These are phyloP conservation scores for Ochropleura plecta DNA, from an alignment of 2,888 invertebrate genomes.

Conservation along the genomic window DNA sequence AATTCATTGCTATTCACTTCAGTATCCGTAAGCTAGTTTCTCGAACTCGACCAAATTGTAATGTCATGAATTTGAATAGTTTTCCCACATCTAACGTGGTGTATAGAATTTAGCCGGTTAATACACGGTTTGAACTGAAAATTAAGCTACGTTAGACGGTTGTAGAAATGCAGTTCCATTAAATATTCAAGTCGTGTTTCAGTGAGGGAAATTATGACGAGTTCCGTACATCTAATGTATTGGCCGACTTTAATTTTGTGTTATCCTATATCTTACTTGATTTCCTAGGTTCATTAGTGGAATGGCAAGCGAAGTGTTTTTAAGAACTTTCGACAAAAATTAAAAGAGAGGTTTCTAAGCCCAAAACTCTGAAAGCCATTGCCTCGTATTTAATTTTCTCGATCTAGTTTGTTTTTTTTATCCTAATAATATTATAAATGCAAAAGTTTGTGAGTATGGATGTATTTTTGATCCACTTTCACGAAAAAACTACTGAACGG, in stretches of 20 bases:
- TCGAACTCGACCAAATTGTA: constrained; percentile 33
- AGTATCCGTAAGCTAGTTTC: constrained; percentile 30
- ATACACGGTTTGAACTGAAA: constrained; percentile 61
- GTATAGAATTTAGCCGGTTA: constrained; percentile 45
- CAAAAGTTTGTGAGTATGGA: no score
- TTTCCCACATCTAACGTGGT: neutral
- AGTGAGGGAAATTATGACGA: constrained; percentile 61
- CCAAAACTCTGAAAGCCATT: no score
- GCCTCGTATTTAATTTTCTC: no score
- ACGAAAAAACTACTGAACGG: no score
- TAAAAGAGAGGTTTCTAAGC: neutral
- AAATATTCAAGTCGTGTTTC: constrained; percentile 67
- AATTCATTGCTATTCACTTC: constrained; percentile 40
- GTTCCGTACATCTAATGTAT: constrained; percentile 38
- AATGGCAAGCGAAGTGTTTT: neutral
- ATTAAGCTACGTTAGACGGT: constrained; percentile 65
- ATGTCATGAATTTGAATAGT: constrained; percentile 29
- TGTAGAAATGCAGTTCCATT: constrained; percentile 64
- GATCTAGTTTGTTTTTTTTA: no score
- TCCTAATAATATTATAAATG: no score
- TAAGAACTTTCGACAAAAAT: neutral
- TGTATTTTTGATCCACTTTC: no score
- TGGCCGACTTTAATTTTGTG: constrained; percentile 52
- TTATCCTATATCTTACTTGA: constrained; percentile 35
- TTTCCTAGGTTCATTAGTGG: constrained; percentile 6